phyloP scores from a whole-genome alignment of 2,797 vertebrate species.

The Peromyscus nudipes region DNA sequence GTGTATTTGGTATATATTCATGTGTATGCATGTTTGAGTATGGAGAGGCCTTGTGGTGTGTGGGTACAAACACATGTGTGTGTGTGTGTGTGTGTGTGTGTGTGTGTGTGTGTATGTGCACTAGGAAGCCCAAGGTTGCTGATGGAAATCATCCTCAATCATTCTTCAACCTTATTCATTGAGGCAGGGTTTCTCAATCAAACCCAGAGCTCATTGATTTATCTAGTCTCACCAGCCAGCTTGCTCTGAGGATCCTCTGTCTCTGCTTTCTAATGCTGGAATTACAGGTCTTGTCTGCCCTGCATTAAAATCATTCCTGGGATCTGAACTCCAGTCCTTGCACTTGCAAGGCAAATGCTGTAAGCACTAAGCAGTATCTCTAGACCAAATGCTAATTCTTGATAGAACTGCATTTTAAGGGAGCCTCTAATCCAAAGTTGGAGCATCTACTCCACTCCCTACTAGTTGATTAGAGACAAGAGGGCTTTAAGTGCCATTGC shows the following conservation, averaged over 20 bases:
- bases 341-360: neutral
- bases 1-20: neutral
- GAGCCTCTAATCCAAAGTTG: neutral
- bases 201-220: neutral
- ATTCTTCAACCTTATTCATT: neutral
- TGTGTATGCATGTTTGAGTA: neutral
- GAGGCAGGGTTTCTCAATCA: neutral
- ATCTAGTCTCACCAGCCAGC: neutral
- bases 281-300: neutral
- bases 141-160: neutral
- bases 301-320: neutral
- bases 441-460: accelerated
- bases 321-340: neutral
- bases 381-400: neutral
- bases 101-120: too few species aligned
- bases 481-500: neutral
- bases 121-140: neutral
- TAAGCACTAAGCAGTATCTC: neutral
- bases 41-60: neutral
- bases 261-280: neutral
- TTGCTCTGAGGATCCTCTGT: neutral
- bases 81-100: too few species aligned
- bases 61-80: too few species aligned
- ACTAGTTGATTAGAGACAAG: too few species aligned
- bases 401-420: neutral